phyloP scores from a whole-genome alignment of 1,140 invertebrate species.

The Lasaia peninsularis region DNA sequence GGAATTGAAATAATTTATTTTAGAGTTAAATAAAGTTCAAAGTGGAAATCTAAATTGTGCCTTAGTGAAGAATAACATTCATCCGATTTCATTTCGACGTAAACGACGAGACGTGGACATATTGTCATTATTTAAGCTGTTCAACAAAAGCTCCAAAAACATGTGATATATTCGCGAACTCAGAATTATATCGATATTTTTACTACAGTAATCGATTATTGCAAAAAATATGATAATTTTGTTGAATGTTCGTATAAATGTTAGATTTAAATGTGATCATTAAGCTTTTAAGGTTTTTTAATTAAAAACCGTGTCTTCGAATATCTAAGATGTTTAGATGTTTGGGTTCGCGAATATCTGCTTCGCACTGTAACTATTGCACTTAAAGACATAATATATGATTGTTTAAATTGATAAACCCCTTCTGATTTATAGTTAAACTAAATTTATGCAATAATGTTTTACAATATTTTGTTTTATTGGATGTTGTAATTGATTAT shows the following conservation, averaged over 20 bases:
- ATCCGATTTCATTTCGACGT: conserved; percentile 52
- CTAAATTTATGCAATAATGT: conserved; percentile 67
- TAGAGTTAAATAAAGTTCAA: conserved; percentile 72
- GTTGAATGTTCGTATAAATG: neutral
- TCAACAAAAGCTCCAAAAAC: conserved; percentile 10
- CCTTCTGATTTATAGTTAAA: conserved; percentile 56
- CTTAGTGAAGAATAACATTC: conserved; percentile 66
- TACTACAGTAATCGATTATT: conserved; percentile 7
- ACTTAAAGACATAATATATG: conserved; percentile 22
- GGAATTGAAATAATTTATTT: conserved; percentile 68
- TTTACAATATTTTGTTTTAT: conserved; percentile 68
- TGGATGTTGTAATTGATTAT: conserved; percentile 67
- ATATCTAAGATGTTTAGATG: neutral
- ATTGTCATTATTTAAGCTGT: conserved; percentile 17
- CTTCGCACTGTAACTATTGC: conserved; percentile 50
- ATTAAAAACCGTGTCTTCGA: neutral
- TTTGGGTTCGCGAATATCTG: conserved; percentile 13
- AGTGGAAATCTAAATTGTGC: conserved; percentile 73
- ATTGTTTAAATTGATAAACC: conserved; percentile 42
- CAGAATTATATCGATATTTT: neutral
- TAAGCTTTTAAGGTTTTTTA: neutral
- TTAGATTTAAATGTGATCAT: neutral
- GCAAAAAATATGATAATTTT: neutral
- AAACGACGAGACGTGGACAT: conserved; percentile 30
- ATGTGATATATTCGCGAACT: conserved; percentile 14